Evolutionary conservation across 2,797 vertebrate genomes (phyloP).

Genomic region (Hipposideros larvatus): DNA sequence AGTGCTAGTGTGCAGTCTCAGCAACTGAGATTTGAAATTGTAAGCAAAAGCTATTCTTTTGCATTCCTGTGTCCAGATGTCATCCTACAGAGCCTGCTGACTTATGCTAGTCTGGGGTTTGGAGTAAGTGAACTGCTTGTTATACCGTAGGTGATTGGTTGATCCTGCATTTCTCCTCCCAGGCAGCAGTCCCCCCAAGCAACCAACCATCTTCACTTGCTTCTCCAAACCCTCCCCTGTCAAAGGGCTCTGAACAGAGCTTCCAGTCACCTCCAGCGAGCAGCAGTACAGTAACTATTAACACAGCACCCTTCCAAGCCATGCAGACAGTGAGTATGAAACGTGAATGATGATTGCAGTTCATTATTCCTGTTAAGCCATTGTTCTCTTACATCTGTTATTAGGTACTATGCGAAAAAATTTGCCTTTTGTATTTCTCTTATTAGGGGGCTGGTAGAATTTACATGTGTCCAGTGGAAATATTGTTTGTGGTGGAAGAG

Average conservation of each 20-base stretch:
- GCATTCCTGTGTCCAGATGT: slow-evolving; percentile 85
- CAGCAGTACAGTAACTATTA: slow-evolving; percentile 86
- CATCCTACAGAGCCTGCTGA: slow-evolving; percentile 88
- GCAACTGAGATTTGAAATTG: slow-evolving; percentile 86
- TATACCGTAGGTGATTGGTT: slow-evolving; percentile 81
- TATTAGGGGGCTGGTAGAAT: neutral
- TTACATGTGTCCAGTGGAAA: neutral
- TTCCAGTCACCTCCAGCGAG: slow-evolving; percentile 92
- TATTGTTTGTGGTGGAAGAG: neutral
- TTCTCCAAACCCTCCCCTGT: slow-evolving; percentile 86
- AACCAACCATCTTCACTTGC: slow-evolving; percentile 87
- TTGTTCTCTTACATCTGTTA: neutral
- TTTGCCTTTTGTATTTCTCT: neutral
- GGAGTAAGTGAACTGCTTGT: slow-evolving; percentile 84
- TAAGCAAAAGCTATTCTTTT: slow-evolving; percentile 88
- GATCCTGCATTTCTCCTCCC: slow-evolving; percentile 79
- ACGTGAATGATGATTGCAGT: neutral
- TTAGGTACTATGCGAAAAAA: neutral
- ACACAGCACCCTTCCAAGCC: slow-evolving; percentile 91
- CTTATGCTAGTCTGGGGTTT: slow-evolving; percentile 82
- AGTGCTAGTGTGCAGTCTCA: slow-evolving; percentile 86
- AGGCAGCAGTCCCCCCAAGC: slow-evolving; percentile 86
- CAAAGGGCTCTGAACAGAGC: slow-evolving; percentile 85
- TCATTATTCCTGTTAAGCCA: neutral
- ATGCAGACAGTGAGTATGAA: slow-evolving; percentile 93